A percentile compares a stretch with the other conserved stretches of the same genome.
phyloP scores from a whole-genome alignment of 2,888 invertebrate genomes.

The Rotaria socialis region DNA sequence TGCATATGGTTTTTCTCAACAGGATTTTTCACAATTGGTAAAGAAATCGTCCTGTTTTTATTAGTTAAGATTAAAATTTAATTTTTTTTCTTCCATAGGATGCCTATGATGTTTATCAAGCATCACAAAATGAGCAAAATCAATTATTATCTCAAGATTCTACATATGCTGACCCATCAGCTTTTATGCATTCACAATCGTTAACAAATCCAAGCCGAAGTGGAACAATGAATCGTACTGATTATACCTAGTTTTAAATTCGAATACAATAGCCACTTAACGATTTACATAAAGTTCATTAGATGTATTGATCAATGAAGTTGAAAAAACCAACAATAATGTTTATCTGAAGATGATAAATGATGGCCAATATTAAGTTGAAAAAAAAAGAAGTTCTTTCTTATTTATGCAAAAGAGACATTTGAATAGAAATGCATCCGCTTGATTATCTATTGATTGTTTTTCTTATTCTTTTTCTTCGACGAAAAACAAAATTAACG shows the following conservation, averaged over 20 bases:
- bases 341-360: not conserved
- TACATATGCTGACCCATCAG: slow-evolving; percentile 39
- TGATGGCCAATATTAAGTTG: too few species aligned
- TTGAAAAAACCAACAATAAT: not conserved
- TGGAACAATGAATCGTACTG: not conserved
- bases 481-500: not conserved
- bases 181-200: not conserved
- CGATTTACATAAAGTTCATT: not conserved
- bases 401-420: not conserved
- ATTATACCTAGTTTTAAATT: not conserved
- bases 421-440: not conserved
- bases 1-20: slow-evolving; percentile 38
- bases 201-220: not conserved
- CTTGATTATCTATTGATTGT: not conserved
- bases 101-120: slow-evolving; percentile 41
- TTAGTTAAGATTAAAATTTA: not conserved
- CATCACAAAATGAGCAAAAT: slow-evolving; percentile 39
- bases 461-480: not conserved
- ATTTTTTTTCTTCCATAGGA: slow-evolving; percentile 22
- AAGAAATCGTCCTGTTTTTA: not conserved
- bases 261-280: not conserved
- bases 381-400: not conserved
- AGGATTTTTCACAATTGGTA: slow-evolving; percentile 40
- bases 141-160: slow-evolving; percentile 45
- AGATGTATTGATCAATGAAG: not conserved